Evolutionary conservation across 1,140 invertebrate species (phyloP).

Genomic region (Diabrotica virgifera): DNA sequence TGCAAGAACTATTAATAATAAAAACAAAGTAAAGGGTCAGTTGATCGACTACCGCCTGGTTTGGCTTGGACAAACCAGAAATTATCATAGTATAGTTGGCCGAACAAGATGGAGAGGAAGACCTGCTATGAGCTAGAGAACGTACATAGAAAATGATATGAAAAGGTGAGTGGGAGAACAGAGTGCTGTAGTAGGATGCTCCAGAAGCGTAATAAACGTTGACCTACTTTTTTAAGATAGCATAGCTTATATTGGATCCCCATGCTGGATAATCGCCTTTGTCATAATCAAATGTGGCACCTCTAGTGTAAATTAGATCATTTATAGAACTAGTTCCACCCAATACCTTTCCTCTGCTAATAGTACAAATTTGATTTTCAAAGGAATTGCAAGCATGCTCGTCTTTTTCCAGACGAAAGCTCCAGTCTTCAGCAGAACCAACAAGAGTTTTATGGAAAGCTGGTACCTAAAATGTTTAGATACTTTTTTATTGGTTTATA

Average conservation of each 20-base stretch:
- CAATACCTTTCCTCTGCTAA: constrained; percentile 53
- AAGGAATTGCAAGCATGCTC: constrained; percentile 48
- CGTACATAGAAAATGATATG: too few relatives aligned
- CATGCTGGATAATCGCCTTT: not conserved
- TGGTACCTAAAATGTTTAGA: constrained; percentile 24
- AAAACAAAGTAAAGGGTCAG: too few relatives aligned
- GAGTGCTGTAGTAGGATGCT: too few relatives aligned
- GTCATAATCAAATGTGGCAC: constrained; percentile 39
- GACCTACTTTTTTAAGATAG: not conserved
- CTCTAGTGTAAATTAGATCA: constrained; percentile 66
- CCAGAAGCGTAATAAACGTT: too few relatives aligned
- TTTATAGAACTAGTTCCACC: constrained; percentile 68
- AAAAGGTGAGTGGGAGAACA: too few relatives aligned
- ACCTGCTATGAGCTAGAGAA: too few relatives aligned
- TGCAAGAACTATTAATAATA: too few relatives aligned
- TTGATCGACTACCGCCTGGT: too few relatives aligned
- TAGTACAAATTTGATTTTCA: constrained; percentile 43
- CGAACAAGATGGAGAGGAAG: too few relatives aligned
- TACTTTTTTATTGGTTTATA: not conserved
- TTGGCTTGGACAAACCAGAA: too few relatives aligned
- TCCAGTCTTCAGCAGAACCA: constrained; percentile 27
- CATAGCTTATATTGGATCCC: not conserved
- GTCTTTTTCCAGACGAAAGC: constrained; percentile 47
- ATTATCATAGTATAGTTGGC: too few relatives aligned
- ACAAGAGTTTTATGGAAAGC: constrained; percentile 25